phyloP scores from a whole-genome alignment of 1,140 invertebrate genomes.

The Spodoptera litura region DNA sequence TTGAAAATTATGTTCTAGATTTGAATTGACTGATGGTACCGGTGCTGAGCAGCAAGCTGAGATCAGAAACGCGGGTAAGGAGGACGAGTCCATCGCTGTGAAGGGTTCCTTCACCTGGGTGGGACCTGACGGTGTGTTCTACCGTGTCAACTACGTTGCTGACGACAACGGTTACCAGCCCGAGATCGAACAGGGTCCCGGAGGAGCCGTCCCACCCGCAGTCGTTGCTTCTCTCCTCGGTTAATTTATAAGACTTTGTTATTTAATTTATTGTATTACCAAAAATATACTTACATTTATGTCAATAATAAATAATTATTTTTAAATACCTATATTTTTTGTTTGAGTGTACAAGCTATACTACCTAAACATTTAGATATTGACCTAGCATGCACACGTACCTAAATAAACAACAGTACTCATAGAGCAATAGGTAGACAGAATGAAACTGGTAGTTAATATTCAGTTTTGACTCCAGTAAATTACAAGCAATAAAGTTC shows the following conservation, averaged over 20 bases:
- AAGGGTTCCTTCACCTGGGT: conserved; percentile 83
- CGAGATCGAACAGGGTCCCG: conserved; percentile 84
- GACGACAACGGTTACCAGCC: conserved; percentile 90
- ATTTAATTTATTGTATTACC: conserved; percentile 19
- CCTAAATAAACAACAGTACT: too few species aligned
- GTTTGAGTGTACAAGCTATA: background rate
- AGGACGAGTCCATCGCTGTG: conserved; percentile 64
- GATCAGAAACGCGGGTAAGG: background rate
- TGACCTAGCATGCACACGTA: too few species aligned
- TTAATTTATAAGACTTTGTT: conserved; percentile 33
- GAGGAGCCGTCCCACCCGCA: conserved; percentile 81
- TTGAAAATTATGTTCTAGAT: conserved; percentile 44
- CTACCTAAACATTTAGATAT: too few species aligned
- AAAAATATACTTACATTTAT: conserved; percentile 9
- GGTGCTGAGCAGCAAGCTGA: conserved; percentile 36
- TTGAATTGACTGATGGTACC: conserved; percentile 82
- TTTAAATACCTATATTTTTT: background rate
- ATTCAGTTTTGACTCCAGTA: too few species aligned
- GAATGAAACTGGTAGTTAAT: too few species aligned
- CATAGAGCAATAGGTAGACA: too few species aligned
- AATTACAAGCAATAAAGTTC: too few species aligned
- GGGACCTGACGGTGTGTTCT: conserved; percentile 83
- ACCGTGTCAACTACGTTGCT: conserved; percentile 89
- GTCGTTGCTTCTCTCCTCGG: conserved; percentile 60
- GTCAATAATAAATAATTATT: background rate